These are phyloP conservation scores for Rissa tridactyla DNA, from an alignment of 2,113 vertebrate genomes.

Conservation along the genomic window DNA sequence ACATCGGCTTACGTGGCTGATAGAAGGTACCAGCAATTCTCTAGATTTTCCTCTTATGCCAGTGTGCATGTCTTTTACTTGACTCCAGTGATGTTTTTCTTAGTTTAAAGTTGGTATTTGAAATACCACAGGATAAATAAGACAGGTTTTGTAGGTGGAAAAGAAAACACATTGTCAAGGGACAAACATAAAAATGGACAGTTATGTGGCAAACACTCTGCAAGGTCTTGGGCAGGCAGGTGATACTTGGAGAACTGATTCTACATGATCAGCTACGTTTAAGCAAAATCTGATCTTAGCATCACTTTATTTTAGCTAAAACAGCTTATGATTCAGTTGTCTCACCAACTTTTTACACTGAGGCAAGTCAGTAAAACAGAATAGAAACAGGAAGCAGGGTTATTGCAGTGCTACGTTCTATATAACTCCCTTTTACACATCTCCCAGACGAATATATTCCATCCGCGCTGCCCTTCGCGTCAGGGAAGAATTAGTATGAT, in stretches of 20 bases:
- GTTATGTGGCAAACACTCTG: not conserved
- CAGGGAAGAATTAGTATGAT: not conserved
- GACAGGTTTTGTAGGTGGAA: not conserved
- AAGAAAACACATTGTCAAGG: not conserved
- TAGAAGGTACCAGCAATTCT: not conserved
- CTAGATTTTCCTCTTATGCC: not conserved
- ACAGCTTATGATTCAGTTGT: not conserved
- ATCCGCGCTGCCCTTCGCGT: accelerated
- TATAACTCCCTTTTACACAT: not conserved
- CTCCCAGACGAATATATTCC: not conserved
- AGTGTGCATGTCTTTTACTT: not conserved
- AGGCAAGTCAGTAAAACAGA: not conserved
- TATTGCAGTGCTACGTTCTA: not conserved
- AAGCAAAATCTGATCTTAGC: not conserved
- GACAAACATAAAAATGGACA: not conserved
- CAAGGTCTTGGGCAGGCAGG: not conserved
- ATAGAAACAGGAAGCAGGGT: not conserved
- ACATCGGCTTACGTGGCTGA: not conserved
- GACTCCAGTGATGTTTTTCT: not conserved
- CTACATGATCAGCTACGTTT: not conserved
- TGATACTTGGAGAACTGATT: not conserved
- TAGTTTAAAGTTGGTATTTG: not conserved
- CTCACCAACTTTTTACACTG: not conserved
- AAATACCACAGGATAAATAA: not conserved
- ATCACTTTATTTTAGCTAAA: not conserved